Evolutionary conservation across 2,888 invertebrate species (phyloP), one percentile per base, ranked within the genome.

Genomic region (Cordilura impudica): DNA sequence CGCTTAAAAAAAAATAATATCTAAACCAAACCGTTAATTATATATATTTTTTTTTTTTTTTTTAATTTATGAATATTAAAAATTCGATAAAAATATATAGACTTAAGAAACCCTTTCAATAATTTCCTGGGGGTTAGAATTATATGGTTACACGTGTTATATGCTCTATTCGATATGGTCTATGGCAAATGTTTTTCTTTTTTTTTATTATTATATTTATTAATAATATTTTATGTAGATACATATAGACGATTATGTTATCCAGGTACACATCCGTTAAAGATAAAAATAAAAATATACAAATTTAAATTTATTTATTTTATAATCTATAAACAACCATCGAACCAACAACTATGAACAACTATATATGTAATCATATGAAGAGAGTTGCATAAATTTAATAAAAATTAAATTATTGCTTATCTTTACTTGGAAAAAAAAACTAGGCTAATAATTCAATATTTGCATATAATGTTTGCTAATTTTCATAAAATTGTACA

Each of bases 241-340:
- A 39, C 35, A 39, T 39, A 31, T 31, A 7, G 54, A 71, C 56
- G 51, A 61, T 61, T 63, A 43, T 71, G 75, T 75, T 75, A 79
- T 71, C 75, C 79, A 69, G 69, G 79, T 79, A 79, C 67, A 79
- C 79, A 79, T 79, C 79, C 79, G 79, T 75, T 79, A 53, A 23
- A 79, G 79, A 79, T 79, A 79, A 79, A 65, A 66, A 16, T n/a
- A 47, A 31, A 54, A 54, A 35, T 35, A 12, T 26, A 4, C 12
- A 74, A 74, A 54, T 63, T 69, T 16, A 49, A 63, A 75, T 56
- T 49, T 70, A 75, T 69, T 75, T 75, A 69, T 49, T 76, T 76
- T 47, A 75, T 70, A 70, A 70, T 63, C 63, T 49, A 43, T 76
- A 58, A 65, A 23, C 63, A 70, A 45, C 43, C 31, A 67, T 74